phyloP scores from a whole-genome alignment of 1,140 invertebrate species.

The Drosophila dunni region DNA sequence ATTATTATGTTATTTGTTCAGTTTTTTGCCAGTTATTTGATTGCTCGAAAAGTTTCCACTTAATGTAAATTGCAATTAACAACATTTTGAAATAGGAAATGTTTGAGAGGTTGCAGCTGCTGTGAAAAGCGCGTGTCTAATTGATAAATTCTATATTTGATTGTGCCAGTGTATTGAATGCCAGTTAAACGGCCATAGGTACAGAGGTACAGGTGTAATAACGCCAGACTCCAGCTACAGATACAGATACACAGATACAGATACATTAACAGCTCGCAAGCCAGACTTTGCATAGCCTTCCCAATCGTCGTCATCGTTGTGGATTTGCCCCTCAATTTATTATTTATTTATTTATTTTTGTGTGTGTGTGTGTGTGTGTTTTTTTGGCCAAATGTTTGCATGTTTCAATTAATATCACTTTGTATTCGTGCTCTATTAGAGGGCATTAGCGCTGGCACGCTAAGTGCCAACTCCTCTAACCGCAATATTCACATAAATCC shows the following conservation, averaged over 20 bases:
- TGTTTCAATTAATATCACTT: slow-evolving; percentile 73
- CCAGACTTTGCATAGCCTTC: slow-evolving; percentile 72
- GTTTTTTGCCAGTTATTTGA: slow-evolving; percentile 21
- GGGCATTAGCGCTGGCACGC: slow-evolving; percentile 64
- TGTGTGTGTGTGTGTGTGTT: slow-evolving; percentile 10
- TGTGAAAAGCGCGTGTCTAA: slow-evolving; percentile 56
- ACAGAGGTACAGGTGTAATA: slow-evolving; percentile 28
- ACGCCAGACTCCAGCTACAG: neutral
- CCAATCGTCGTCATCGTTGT: slow-evolving; percentile 40
- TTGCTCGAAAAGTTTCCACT: slow-evolving; percentile 49
- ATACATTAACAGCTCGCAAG: neutral
- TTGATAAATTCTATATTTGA: slow-evolving; percentile 61
- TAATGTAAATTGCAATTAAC: slow-evolving; percentile 71
- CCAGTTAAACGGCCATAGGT: neutral
- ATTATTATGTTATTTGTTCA: neutral
- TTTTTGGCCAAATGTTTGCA: slow-evolving; percentile 52
- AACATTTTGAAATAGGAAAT: slow-evolving; percentile 62
- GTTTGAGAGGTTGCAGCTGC: slow-evolving; percentile 21
- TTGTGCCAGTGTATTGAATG: slow-evolving; percentile 22
- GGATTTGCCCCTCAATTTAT: slow-evolving; percentile 40
- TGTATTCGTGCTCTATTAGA: slow-evolving; percentile 61
- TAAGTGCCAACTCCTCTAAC: slow-evolving; percentile 54
- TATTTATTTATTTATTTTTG: slow-evolving; percentile 8
- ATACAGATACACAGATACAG: neutral
- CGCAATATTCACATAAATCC: slow-evolving; percentile 1